Evolutionary conservation across 2,113 vertebrate species (phyloP).

Genomic region (Phrynocephalus versicolor): DNA sequence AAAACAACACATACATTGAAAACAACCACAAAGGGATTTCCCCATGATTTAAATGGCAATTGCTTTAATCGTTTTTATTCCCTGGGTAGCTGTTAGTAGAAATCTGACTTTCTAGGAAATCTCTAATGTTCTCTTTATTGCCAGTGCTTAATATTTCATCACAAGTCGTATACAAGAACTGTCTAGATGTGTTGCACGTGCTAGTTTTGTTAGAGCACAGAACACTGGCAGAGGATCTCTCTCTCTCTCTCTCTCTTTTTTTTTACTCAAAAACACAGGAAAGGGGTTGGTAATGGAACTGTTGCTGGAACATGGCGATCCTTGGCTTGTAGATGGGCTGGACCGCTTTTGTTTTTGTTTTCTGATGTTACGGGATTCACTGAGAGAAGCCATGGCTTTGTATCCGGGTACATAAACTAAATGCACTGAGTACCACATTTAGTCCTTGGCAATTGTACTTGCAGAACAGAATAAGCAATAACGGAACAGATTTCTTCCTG

Average conservation of each 20-base stretch:
- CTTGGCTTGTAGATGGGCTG: not conserved
- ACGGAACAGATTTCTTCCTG: not conserved
- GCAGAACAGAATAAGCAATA: not conserved
- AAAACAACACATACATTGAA: not conserved
- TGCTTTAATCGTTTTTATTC: not conserved
- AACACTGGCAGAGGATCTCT: not conserved
- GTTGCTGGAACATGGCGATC: not conserved
- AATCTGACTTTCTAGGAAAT: not conserved
- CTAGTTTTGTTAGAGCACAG: slow-evolving; percentile 21
- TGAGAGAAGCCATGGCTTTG: not conserved
- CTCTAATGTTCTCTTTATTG: not conserved
- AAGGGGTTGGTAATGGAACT: not conserved
- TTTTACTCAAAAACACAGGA: not conserved
- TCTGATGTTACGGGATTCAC: not conserved
- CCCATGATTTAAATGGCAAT: not conserved
- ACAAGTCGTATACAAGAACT: not conserved
- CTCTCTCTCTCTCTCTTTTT: not conserved
- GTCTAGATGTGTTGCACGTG: not conserved
- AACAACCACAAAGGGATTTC: not conserved
- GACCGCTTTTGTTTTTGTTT: slow-evolving; percentile 3
- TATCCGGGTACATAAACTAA: not conserved
- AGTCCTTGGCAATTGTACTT: not conserved
- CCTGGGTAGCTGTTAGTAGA: not conserved
- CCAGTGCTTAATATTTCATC: not conserved
- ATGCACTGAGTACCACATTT: not conserved